Percentiles rank a stretch among this genome's conserved stretches.
These are phyloP conservation scores for Lophotriccus pileatus DNA, from an alignment of 2,797 vertebrate genomes.

Conservation along the genomic window DNA sequence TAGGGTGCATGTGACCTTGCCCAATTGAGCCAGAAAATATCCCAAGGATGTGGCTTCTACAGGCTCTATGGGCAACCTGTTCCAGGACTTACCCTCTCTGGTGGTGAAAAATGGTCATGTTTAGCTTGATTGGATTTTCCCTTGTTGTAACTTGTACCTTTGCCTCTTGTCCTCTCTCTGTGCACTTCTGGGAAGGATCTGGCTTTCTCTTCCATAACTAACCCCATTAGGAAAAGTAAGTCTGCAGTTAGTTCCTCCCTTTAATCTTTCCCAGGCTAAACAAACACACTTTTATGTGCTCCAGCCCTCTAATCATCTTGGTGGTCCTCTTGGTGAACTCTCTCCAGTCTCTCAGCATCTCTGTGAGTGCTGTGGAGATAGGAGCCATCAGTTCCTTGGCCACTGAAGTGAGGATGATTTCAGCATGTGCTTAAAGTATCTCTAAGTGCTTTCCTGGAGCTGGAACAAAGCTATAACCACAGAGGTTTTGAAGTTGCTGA, in stretches of 20 bases:
- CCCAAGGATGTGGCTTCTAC: not conserved
- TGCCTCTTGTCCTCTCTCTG: not conserved
- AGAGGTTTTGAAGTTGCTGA: not conserved
- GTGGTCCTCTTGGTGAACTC: not conserved
- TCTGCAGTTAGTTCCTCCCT: not conserved
- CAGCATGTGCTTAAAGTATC: not conserved
- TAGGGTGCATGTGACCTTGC: not conserved
- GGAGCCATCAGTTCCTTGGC: not conserved
- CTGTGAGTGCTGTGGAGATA: not conserved
- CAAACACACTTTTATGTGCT: not conserved
- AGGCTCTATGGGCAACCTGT: not conserved
- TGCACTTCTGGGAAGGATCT: not conserved
- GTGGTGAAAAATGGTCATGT: not conserved
- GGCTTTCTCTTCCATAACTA: not conserved
- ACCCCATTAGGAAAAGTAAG: not conserved
- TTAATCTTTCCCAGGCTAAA: constrained; percentile 17
- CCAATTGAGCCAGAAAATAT: not conserved
- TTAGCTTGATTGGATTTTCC: not conserved
- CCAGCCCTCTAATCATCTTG: not conserved
- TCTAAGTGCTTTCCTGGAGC: not conserved
- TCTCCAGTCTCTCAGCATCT: not conserved
- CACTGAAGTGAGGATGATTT: not conserved
- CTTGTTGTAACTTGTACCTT: not conserved
- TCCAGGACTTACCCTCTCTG: not conserved
- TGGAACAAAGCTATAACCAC: not conserved